Base-by-base conservation (phyloP, 2,888 invertebrate genomes). In the Clusia tigrina region DNA sequence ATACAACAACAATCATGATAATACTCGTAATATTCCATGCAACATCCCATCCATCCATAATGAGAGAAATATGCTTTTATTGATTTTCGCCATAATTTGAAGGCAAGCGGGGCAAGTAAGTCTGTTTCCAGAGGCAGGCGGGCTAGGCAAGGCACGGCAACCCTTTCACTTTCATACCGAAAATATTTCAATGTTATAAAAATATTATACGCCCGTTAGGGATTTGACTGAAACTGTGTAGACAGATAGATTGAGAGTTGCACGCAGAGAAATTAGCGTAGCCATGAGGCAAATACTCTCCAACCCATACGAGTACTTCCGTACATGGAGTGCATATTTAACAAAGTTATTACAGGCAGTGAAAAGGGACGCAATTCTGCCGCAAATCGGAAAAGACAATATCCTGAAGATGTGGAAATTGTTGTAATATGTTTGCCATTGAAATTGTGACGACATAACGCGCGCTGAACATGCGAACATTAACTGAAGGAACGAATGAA, bases 41-140 rank as follows among this genome's bases (percentile, higher is more conserved):
- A 32, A 24, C 18, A n/a, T 2, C 9, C 22, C 10, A 20, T 25
- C 22, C 32, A 46, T 59, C 52, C 63, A 42, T 67, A 62, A 64
- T 64, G 62, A 67, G 52, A 60, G 53, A 67, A 67, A 64, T 64
- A 67, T 67, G 64, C 51, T 64, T 67, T 62, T 60, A 67, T 67
- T 67, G 67, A 67, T 67, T 67, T 66, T 60, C 59, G 60, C 46
- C 62, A 64, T 62, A 60, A 64, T 67, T 67, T 56, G 25, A 48
- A 26, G 42, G 56, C 48, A 22, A 48, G 20, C 9, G 42, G n/a
- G n/a, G 15, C 18, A 20, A 18, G 48, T 15, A 17, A 42, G 12
- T 42, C 42, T 9, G n/a, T 5, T 15, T 42, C 12, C 3, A 42
- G 42, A 32, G 32, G 32, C 6, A 12, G 32, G 12, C 6, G 32